Percentiles rank a stretch among this genome's conserved stretches.
These are phyloP conservation scores for Pimephales promelas DNA, from an alignment of 2,113 vertebrate species.

Conservation along the genomic window DNA sequence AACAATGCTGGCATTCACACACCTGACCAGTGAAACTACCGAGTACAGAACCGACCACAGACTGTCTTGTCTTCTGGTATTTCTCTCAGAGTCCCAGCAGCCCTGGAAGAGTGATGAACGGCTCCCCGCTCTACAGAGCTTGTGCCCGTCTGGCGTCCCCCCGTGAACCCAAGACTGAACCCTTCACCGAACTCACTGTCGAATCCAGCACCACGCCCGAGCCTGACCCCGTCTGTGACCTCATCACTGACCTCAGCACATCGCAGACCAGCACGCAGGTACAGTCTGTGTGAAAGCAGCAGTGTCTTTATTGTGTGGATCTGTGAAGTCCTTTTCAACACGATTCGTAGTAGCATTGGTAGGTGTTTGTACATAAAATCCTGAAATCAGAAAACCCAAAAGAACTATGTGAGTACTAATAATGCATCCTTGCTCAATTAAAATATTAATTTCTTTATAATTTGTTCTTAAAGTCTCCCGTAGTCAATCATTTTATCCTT, in stretches of 20 bases:
- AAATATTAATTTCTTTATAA: not conserved
- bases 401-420: not conserved
- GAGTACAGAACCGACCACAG: not conserved
- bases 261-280: conserved; percentile 7
- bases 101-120: not conserved
- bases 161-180: not conserved
- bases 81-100: conserved; percentile 18
- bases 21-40: not conserved
- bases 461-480: too few species aligned
- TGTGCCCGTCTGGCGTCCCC: not conserved
- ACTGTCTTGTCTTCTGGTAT: not conserved
- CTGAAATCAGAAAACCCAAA: not conserved
- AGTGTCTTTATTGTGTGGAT: too few species aligned
- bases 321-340: too few species aligned
- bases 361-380: too few species aligned
- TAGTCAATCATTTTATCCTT: too few species aligned
- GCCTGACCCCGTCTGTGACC: not conserved
- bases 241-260: conserved; percentile 14
- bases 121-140: conserved; percentile 20
- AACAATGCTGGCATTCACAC: not conserved
- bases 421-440: not conserved
- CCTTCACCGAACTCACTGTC: not conserved
- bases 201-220: not conserved
- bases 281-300: too few species aligned
- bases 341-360: too few species aligned